Conservation (phyloP, 2,797 vertebrate genomes). For the Mallotus villosus region DNA sequence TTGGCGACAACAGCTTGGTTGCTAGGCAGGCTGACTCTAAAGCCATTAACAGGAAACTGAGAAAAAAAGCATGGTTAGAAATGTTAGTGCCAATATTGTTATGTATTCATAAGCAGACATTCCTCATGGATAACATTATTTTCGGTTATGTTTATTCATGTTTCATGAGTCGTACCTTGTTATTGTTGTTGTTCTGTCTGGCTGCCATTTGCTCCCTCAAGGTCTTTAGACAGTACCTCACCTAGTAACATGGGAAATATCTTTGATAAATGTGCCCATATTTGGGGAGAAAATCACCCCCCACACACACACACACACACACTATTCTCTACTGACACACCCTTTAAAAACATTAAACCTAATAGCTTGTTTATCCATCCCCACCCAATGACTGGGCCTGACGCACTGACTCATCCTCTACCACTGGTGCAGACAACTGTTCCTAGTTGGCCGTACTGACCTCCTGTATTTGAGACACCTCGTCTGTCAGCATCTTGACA, state of each 20-base stretch:
- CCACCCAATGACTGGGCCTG: too few relatives aligned
- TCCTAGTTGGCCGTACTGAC: slow-evolving; percentile 59
- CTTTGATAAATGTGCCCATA: background rate
- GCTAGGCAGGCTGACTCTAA: slow-evolving; percentile 47
- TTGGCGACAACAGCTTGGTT: slow-evolving; percentile 46
- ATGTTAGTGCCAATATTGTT: slow-evolving; percentile 4
- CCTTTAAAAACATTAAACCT: background rate
- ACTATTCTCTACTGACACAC: slow-evolving; percentile 8
- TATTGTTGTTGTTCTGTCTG: slow-evolving; percentile 67
- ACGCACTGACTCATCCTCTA: too few relatives aligned
- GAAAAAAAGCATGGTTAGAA: slow-evolving; percentile 20
- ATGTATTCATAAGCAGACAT: background rate
- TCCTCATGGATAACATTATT: background rate
- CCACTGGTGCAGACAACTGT: background rate
- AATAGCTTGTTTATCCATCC: background rate
- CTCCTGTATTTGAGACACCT: slow-evolving; percentile 90
- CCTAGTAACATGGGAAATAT: slow-evolving; percentile 53
- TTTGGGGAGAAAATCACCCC: background rate
- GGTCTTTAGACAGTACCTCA: slow-evolving; percentile 80
- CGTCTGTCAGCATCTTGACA: slow-evolving; percentile 83
- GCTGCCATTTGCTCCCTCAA: slow-evolving; percentile 80
- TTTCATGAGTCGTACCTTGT: slow-evolving; percentile 48
- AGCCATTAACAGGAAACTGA: slow-evolving; percentile 65
- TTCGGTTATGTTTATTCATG: background rate
- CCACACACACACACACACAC: background rate